A percentile compares a stretch with the other conserved stretches of the same genome.
Evolutionary conservation across 2,113 vertebrate species (phyloP).

Genomic region (Natator depressus): DNA sequence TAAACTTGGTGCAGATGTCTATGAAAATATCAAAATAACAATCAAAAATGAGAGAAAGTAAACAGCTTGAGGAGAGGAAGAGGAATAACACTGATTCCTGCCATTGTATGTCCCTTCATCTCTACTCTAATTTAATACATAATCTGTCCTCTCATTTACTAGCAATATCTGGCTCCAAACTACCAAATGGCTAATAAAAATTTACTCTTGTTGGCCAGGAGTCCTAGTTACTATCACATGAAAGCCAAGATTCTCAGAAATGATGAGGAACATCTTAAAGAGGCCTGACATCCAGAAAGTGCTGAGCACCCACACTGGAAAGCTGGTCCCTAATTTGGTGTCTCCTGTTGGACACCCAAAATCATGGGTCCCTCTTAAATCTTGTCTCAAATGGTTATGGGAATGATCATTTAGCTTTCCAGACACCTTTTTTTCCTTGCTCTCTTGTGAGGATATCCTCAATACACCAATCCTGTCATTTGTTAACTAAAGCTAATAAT

Average conservation of each 20-base stretch:
- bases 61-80: fast-evolving
- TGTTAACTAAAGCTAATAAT: background rate
- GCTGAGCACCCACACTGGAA: background rate
- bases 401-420: background rate
- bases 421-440: background rate
- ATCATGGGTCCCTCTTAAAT: background rate
- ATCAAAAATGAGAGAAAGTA: fast-evolving
- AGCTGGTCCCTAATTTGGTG: background rate
- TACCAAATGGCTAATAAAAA: background rate
- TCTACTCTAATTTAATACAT: background rate
- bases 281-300: background rate
- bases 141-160: background rate
- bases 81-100: background rate
- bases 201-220: background rate
- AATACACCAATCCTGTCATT: background rate
- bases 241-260: background rate
- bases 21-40: background rate
- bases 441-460: background rate
- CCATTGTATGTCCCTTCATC: background rate
- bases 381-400: background rate
- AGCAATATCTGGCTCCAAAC: background rate
- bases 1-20: background rate
- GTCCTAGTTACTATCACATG: no score
- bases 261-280: background rate
- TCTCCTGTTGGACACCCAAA: background rate